phyloP scores from a whole-genome alignment of 2,797 vertebrate genomes.

The Cichlasoma orientale region DNA sequence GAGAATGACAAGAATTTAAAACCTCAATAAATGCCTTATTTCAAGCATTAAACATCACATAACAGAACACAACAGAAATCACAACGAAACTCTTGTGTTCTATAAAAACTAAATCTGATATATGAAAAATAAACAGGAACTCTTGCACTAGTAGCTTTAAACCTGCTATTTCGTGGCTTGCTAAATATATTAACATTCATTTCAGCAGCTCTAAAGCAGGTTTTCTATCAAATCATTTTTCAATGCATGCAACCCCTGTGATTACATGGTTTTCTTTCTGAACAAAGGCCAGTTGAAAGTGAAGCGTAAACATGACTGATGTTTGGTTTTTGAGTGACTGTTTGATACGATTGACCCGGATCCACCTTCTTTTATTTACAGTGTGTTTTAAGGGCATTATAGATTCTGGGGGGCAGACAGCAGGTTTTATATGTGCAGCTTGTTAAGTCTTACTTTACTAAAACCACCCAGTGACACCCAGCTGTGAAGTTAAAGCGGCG shows the following conservation, averaged over 20 bases:
- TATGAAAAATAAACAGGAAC: not conserved
- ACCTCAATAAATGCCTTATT: not conserved
- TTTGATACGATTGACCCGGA: not conserved
- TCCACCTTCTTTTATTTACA: not conserved
- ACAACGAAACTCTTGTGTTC: not conserved
- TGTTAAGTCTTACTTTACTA: not conserved
- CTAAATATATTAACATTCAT: not conserved
- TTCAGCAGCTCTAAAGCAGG: not conserved
- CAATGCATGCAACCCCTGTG: not conserved
- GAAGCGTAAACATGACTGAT: not conserved
- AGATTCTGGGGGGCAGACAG: not conserved
- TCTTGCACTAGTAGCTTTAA: not conserved
- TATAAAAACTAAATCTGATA: not conserved
- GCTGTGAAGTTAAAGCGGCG: not conserved
- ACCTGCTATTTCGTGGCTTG: not conserved
- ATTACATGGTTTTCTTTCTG: not conserved
- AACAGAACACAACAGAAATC: not conserved
- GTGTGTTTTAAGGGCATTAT: not conserved
- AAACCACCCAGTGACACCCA: not conserved
- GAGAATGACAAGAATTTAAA: not conserved
- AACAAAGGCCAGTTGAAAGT: not conserved
- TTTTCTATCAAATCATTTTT: too few species aligned
- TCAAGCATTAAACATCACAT: fast-evolving
- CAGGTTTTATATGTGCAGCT: not conserved
- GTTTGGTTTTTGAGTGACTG: not conserved